Percentiles rank a stretch among this genome's conserved stretches.
Evolutionary conservation across 2,113 vertebrate species (phyloP).

Genomic region (Aegithalos caudatus): DNA sequence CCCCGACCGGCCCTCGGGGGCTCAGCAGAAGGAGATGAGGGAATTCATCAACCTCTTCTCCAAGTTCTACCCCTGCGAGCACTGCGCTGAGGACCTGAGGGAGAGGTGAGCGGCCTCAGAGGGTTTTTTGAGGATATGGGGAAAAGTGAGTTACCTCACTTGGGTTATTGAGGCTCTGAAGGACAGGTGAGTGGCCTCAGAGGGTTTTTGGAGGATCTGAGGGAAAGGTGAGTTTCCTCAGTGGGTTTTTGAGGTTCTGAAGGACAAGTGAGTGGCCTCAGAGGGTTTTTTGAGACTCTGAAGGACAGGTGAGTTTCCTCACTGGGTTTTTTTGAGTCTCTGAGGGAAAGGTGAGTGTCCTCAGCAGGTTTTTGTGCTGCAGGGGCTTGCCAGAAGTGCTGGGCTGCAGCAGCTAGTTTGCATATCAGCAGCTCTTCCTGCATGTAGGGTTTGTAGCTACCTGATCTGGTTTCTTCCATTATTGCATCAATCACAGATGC

Average conservation of each 20-base stretch:
- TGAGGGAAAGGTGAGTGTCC: neutral
- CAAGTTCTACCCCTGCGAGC: slow-evolving; percentile 95
- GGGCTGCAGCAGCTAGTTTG: neutral
- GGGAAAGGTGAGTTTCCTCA: neutral
- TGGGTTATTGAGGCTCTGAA: neutral
- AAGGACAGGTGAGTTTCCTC: neutral
- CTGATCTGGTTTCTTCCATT: neutral
- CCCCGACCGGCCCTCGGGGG: slow-evolving; percentile 79
- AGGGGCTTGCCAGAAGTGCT: neutral
- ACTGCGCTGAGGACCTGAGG: slow-evolving; percentile 90
- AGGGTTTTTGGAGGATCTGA: neutral
- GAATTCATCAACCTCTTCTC: slow-evolving; percentile 93
- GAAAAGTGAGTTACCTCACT: neutral
- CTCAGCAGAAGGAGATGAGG: slow-evolving; percentile 88
- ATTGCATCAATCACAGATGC: neutral
- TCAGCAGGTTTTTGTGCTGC: neutral
- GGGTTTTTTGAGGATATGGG: neutral
- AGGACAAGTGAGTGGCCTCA: neutral
- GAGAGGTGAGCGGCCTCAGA: neutral
- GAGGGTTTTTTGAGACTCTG: neutral
- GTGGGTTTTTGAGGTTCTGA: neutral
- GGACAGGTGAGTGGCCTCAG: neutral
- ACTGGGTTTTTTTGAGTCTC: neutral
- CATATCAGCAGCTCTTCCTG: neutral
- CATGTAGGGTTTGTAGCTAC: neutral